A percentile compares a stretch with the other conserved stretches of the same genome.
phyloP scores from a whole-genome alignment of 2,797 vertebrate genomes.

The Molossus molossus region DNA sequence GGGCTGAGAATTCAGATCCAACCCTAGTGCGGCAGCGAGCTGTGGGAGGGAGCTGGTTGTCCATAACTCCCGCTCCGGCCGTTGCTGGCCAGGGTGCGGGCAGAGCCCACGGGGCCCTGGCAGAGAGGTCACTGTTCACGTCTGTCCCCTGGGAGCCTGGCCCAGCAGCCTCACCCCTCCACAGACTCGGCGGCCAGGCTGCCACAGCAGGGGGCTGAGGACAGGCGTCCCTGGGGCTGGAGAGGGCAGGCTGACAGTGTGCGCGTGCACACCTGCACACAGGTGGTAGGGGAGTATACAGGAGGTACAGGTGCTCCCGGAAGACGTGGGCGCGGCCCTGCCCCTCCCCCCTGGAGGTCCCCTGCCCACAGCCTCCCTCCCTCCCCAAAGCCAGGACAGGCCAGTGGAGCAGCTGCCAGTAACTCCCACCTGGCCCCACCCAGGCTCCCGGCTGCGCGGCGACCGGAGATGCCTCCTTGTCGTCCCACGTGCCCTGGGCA shows the following conservation, averaged over 20 bases:
- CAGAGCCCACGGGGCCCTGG: neutral
- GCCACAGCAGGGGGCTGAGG: fast-evolving
- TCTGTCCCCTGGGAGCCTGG: neutral
- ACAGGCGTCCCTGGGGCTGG: neutral
- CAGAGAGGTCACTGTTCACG: neutral
- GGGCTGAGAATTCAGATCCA: neutral
- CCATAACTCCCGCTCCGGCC: fast-evolving
- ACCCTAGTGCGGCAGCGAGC: neutral
- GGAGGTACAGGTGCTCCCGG: neutral
- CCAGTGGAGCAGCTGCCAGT: fast-evolving
- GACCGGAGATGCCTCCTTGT: neutral
- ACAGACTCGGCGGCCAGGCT: neutral
- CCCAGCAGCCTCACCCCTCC: fast-evolving
- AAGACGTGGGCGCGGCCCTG: neutral
- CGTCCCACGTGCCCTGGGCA: neutral
- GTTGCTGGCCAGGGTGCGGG: neutral
- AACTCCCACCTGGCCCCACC: fast-evolving
- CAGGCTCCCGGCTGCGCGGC: fast-evolving
- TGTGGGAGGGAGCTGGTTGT: neutral
- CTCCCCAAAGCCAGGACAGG: neutral
- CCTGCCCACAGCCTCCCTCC: neutral
- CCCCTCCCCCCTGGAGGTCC: neutral
- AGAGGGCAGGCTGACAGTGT: neutral
- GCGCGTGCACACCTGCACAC: fast-evolving
- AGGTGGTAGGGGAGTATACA: fast-evolving